A percentile compares a stretch with the other conserved stretches of the same genome.
phyloP scores from a whole-genome alignment of 30 jellyfish, hydroid and myxozoan species.

The Hydractinia symbiolongicarpus region DNA sequence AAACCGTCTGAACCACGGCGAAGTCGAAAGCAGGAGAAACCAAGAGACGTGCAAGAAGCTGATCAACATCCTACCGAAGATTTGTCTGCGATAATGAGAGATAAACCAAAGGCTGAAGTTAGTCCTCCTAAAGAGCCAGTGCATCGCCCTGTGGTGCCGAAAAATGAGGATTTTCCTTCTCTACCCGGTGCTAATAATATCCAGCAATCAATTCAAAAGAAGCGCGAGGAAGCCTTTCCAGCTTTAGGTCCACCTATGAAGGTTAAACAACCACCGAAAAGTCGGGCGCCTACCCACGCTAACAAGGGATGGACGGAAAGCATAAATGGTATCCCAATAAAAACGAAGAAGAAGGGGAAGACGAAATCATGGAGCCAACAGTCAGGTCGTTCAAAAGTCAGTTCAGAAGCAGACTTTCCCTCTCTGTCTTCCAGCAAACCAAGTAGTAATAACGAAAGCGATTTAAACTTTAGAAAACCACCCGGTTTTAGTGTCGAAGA shows the following conservation, averaged over 20 bases:
- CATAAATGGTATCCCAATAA: background rate
- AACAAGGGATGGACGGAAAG: background rate
- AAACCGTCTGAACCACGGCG: constrained; percentile 1
- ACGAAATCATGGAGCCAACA: background rate
- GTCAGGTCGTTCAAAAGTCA: background rate
- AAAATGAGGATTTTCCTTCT: constrained; percentile 37
- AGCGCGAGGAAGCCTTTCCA: constrained; percentile 37
- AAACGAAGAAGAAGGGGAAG: constrained; percentile 24
- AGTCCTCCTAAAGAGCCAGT: background rate
- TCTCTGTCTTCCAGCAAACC: too few species aligned
- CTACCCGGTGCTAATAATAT: constrained; percentile 31
- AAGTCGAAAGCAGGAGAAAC: background rate
- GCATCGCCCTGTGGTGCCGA: constrained; percentile 4
- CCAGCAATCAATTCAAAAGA: background rate
- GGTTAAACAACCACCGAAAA: background rate
- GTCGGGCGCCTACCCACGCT: background rate
- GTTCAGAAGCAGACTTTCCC: background rate
- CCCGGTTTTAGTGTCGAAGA: background rate
- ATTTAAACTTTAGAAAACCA: too few species aligned
- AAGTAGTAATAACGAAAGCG: background rate
- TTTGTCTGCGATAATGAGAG: background rate
- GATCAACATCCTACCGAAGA: background rate
- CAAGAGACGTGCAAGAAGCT: constrained; percentile 5
- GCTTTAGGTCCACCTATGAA: background rate
- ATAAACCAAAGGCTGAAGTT: too few species aligned